Evolutionary conservation across 2,888 invertebrate genomes (phyloP), one percentile per base, ranked within the genome.

Genomic region (Hyles lineata): DNA sequence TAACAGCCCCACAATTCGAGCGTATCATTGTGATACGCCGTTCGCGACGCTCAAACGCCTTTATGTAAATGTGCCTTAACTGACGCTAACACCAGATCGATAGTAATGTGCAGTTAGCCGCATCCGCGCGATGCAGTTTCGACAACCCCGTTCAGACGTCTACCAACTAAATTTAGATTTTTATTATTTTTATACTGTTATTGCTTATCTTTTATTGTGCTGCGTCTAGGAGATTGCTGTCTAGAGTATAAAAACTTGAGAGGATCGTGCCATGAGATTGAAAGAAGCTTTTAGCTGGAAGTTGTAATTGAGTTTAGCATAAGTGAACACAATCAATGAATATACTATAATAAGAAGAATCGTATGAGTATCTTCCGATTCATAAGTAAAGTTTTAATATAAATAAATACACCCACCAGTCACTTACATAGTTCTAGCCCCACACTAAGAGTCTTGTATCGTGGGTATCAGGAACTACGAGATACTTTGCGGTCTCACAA

Each of bases 131-230:
- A 63, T 35, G 61, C 61, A 61, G 63, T 35, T 35, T 63, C 35
- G 63, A 35, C 63, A 61, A 7, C 4, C 21, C 62, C n/a, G 32
- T 32, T 29, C 32, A 29, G 32, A 35, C 21, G 63, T 63, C 62
- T 62, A 43, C 63, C 35, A 35, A 29, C 61, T 61, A 63, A 63
- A 63, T 62, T 62, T 62, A 32, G n/a, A 58, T 8, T 35, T 63
- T 63, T 63, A 63, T 43, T 63, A 63, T 63, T 63, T 62, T 63
- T 63, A 63, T 63, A 63, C 35, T n/a, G 35, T 63, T 43, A 63
- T 63, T 63, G 35, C 63, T 63, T 62, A 62, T 62, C 61, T 35
- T 62, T 62, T 62, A 62, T 29, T 62, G 62, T n/a, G 8, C 21
- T 4, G 35, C 17, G 9, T 35, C 35, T 32, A 21, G 35, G 19